Evolutionary conservation across 2,113 vertebrate species (phyloP).

Genomic region (Lycaon pictus): DNA sequence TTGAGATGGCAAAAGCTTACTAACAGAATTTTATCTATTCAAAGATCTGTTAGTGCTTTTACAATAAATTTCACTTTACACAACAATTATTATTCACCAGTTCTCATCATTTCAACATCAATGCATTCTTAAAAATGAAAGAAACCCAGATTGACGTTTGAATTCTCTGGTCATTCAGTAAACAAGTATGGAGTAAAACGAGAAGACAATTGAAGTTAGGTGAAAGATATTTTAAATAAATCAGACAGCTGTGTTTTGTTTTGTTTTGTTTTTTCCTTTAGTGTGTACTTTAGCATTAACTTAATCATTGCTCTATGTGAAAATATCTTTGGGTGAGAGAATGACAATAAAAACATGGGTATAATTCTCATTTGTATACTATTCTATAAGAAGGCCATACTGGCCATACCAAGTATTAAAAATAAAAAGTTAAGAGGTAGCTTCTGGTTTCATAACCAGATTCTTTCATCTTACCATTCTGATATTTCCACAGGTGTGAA

Average conservation of each 20-base stretch:
- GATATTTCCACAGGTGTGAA: too few species aligned
- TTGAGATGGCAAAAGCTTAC: neutral
- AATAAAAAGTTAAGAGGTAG: neutral
- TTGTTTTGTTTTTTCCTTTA: neutral
- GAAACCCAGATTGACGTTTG: neutral
- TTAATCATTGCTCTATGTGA: neutral
- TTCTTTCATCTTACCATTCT: neutral
- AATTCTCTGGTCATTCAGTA: neutral
- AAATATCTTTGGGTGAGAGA: neutral
- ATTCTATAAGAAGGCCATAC: neutral
- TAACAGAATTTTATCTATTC: constrained; percentile 23
- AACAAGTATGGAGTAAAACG: neutral
- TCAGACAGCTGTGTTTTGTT: neutral
- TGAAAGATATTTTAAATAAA: constrained; percentile 26
- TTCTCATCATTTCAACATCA: constrained; percentile 17
- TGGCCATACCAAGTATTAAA: neutral
- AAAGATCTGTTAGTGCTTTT: constrained; percentile 50
- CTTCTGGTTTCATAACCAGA: neutral
- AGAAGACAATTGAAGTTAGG: neutral
- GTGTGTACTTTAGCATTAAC: neutral
- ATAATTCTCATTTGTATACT: neutral
- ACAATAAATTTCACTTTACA: constrained; percentile 27
- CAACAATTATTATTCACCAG: neutral
- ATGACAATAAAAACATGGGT: neutral
- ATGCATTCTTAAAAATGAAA: neutral